Evolutionary conservation across 37 sponge, comb jelly and placozoan genomes (phyloP), one percentile per base, ranked within the genome.

Genomic region (Chondrosia reniformis): DNA sequence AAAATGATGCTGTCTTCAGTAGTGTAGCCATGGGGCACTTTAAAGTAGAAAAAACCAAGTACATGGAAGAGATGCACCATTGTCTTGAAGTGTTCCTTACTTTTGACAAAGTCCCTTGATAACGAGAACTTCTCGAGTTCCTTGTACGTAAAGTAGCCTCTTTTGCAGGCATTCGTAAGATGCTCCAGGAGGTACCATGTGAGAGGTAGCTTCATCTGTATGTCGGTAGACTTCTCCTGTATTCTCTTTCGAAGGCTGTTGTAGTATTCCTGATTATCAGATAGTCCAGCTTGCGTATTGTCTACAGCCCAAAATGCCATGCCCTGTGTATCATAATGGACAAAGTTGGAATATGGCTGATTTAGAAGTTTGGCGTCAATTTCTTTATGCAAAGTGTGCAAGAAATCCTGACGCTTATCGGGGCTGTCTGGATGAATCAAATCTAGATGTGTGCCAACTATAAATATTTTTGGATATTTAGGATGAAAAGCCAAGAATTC

Each of bases 391-490:
- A n/a, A n/a, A n/a, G n/a, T n/a, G n/a, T n/a, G n/a, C n/a, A n/a
- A n/a, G n/a, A n/a, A n/a, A 36, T 32, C 33, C 17, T n/a, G 17
- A 32, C 33, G 66, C 34, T 33, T 32, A 32, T 33, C 31, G 2
- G 66, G 32, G 2, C 28, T n/a, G 34, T 64, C 33, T 9, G 4
- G 66, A 34, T 36, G 72, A 8, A 69, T 40, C 19, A 21, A 34
- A 34, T 69, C 72, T 17, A 69, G 72, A 38, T 69, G 72, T 2
- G 72, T 69, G 72, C 72, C 72, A 69, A 69, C 36, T 24, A 69
- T 37, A 25, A 69, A 69, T 10, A 69, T 39, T 6, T 2, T 69
- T 69, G 72, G 72, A n/a, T 39, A n/a, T 39, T 39, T 25, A 34
- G 44, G 43, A 4, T 69, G 43, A 13, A 17, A 38, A 34, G 6